These are phyloP conservation scores for Castor canadensis DNA, from an alignment of 2,113 vertebrate species.

Conservation along the genomic window DNA sequence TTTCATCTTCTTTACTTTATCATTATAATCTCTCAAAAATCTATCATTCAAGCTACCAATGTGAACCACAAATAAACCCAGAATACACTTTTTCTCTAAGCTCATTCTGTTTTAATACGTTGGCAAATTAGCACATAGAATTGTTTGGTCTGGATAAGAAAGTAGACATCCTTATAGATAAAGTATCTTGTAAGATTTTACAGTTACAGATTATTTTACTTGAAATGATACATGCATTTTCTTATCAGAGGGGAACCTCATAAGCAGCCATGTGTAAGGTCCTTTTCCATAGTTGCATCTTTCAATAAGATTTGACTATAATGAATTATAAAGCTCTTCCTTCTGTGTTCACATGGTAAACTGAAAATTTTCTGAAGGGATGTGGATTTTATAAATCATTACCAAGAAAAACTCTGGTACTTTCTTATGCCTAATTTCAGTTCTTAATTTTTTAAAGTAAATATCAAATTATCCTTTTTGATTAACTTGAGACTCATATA, in stretches of 20 bases:
- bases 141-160: too few relatives aligned
- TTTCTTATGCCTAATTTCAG: background rate
- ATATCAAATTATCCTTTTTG: background rate
- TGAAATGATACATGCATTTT: background rate
- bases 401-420: background rate
- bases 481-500: background rate
- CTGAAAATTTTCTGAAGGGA: background rate
- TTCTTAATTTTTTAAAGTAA: background rate
- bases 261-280: background rate
- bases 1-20: background rate
- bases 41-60: background rate
- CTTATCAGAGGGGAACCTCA: background rate
- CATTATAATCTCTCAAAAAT: background rate
- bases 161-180: background rate
- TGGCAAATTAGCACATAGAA: background rate
- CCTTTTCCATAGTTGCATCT: background rate
- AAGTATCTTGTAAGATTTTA: background rate
- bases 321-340: background rate
- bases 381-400: background rate
- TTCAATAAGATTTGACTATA: background rate
- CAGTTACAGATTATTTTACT: background rate
- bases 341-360: background rate
- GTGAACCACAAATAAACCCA: conserved; percentile 4
- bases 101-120: conserved; percentile 6
- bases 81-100: background rate